Base-by-base conservation (phyloP, 1,140 invertebrate species). In the Eurosta solidaginis region DNA sequence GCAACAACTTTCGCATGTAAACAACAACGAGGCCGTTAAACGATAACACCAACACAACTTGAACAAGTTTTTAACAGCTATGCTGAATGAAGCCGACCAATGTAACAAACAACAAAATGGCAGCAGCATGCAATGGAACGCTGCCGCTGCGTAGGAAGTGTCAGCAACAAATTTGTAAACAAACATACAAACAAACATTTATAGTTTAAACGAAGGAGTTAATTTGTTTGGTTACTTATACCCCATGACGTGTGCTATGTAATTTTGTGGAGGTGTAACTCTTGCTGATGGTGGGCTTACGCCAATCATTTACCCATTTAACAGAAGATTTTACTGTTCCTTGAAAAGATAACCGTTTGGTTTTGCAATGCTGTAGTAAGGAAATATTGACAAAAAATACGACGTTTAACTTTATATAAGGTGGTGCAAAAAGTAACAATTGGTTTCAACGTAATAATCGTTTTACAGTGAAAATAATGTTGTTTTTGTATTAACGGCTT, bases 1-100 rank as follows among this genome's bases (percentile, higher is more conserved):
- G 83, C 83, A 85, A 85, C 83, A 85, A 85, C 83, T 85, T 85
- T 85, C 84, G 83, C 82, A 83, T 85, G n/a, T 76, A 50, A 49
- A 74, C 33, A 63, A 63, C 54, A 68, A 40, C 59, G 59, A 68
- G 33, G n/a, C 10, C 1, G 59, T 10, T 20, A 68, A 59, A 33
- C 49, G 27, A 7, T 17, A 59, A 59, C 14, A 68, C 36, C 40
- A 42, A 40, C 59, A 68, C 7, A 47, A 4, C 45, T 14, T n/a
- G 45, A 3, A n/a, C 45, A n/a, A 42, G 33, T 40, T 68, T n/a
- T n/a, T 36, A 36, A n/a, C 33, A 9, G 12, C 33, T 40, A 42
- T 40, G 33, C 59, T 42, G 59, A 14, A 12, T 9, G n/a, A 17
- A 2, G 45, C 45, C n/a, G 14, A 33, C 10, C 27, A 3, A 3